A percentile compares a stretch with the other conserved stretches of the same genome.
These are phyloP conservation scores for Phasianus colchicus DNA, from an alignment of 2,113 vertebrate genomes.

Conservation along the genomic window DNA sequence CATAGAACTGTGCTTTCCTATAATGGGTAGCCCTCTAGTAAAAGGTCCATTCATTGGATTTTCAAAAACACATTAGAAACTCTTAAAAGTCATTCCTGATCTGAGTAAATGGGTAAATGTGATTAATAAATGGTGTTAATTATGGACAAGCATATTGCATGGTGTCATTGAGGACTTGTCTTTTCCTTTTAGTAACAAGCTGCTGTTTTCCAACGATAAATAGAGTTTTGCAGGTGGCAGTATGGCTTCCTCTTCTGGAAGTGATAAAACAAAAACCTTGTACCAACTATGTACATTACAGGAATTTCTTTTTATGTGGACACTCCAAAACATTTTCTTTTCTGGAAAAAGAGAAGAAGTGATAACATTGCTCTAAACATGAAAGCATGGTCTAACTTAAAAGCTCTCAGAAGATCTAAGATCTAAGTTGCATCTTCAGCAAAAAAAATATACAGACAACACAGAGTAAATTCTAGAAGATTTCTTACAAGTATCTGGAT, in stretches of 20 bases:
- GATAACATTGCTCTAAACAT: not conserved
- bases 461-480: not conserved
- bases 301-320: not conserved
- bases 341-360: not conserved
- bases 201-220: not conserved
- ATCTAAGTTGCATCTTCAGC: not conserved
- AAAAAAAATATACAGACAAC: not conserved
- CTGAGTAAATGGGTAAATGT: not conserved
- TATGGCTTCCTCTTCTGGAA: not conserved
- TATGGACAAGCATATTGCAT: not conserved
- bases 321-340: not conserved
- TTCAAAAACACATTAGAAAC: not conserved
- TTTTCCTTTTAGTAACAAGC: not conserved
- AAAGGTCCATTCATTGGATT: not conserved
- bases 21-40: not conserved
- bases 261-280: not conserved
- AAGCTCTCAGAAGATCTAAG: not conserved
- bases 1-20: rapidly evolving
- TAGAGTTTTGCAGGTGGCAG: not conserved
- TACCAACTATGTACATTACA: not conserved
- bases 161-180: not conserved
- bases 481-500: not conserved
- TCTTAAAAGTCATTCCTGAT: not conserved
- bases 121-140: not conserved
- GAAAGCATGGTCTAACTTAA: not conserved